phyloP scores from a whole-genome alignment of 2,113 vertebrate species.

The Oreochromis niloticus region DNA sequence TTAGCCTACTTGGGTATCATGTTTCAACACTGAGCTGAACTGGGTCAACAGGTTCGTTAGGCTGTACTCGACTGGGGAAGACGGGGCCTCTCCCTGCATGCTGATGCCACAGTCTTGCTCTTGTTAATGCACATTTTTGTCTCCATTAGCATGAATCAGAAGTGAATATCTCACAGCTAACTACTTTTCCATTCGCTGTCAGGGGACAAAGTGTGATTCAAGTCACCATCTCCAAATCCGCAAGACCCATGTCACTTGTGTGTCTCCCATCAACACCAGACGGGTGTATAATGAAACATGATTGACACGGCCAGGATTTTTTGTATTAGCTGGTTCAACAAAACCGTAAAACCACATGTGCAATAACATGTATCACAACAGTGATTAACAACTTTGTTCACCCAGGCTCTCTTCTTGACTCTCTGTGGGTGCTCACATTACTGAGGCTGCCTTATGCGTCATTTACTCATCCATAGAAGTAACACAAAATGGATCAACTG shows the following conservation, averaged over 20 bases:
- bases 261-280: not conserved
- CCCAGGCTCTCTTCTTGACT: not conserved
- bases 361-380: not conserved
- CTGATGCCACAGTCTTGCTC: conserved; percentile 33
- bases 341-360: not conserved
- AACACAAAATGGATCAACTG: not conserved
- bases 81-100: conserved; percentile 35
- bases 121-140: conserved; percentile 35
- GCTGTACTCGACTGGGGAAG: not conserved
- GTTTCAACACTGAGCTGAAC: conserved; percentile 51
- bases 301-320: not conserved
- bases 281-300: not conserved
- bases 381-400: not conserved
- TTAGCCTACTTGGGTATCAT: conserved; percentile 38
- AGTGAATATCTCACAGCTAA: not conserved
- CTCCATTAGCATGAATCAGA: conserved; percentile 22
- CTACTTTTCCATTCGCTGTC: not conserved
- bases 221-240: not conserved
- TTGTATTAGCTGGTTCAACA: not conserved
- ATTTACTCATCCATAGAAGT: not conserved
- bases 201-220: not conserved
- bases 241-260: not conserved
- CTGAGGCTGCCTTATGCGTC: too few relatives aligned
- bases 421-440: not conserved
- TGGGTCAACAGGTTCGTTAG: conserved; percentile 59